Evolutionary conservation across 1,140 invertebrate genomes (phyloP).

Genomic region (Bombus cullumanus): DNA sequence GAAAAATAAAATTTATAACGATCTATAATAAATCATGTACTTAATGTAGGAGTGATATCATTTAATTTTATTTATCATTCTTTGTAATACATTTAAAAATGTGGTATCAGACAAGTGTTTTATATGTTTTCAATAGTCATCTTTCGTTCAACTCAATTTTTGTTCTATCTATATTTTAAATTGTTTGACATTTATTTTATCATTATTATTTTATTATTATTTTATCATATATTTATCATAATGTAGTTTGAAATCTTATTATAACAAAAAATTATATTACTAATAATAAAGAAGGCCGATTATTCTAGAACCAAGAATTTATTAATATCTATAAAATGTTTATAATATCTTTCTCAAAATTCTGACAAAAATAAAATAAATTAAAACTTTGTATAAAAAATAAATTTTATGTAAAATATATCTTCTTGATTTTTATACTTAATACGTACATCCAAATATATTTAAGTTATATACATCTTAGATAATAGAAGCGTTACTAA

Average conservation of each 20-base stretch:
- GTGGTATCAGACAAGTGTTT: not conserved
- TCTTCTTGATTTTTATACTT: not conserved
- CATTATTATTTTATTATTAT: too few relatives aligned
- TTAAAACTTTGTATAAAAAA: not conserved
- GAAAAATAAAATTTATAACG: not conserved
- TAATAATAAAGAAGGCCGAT: not conserved
- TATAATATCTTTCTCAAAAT: not conserved
- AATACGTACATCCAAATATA: not conserved
- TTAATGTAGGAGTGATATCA: too few relatives aligned
- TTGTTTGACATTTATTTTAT: not conserved
- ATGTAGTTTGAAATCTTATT: not conserved
- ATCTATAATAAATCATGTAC: not conserved
- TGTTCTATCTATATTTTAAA: not conserved
- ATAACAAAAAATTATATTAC: not conserved
- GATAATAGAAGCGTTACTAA: constrained; percentile 36
- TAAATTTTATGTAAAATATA: not conserved
- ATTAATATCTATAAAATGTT: not conserved
- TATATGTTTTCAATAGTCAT: not conserved
- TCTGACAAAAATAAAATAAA: not conserved
- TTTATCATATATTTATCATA: not conserved
- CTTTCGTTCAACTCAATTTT: not conserved
- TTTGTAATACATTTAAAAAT: not conserved
- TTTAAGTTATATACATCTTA: constrained; percentile 23
- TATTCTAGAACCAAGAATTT: not conserved
- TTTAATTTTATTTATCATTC: too few relatives aligned